phyloP scores from a whole-genome alignment of 2,888 invertebrate genomes.

The Cantharis rustica region DNA sequence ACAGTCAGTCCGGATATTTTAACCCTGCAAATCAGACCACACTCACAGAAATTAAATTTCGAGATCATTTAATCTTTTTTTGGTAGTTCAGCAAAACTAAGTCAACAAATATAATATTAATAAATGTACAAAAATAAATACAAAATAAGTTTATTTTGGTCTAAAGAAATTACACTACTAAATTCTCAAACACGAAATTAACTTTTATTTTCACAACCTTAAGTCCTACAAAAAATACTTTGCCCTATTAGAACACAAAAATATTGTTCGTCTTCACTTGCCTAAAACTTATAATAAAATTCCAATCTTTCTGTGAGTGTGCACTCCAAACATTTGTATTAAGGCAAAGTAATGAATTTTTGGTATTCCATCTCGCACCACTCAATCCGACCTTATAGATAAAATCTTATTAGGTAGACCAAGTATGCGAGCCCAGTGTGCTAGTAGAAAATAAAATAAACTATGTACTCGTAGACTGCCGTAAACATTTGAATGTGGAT shows the following conservation, averaged over 20 bases:
- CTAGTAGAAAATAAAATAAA: slow-evolving; percentile 55
- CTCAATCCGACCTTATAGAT: slow-evolving; percentile 27
- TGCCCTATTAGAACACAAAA: not conserved
- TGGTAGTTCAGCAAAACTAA: not conserved
- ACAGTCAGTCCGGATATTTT: not conserved
- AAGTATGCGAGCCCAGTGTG: slow-evolving; percentile 44
- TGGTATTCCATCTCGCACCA: slow-evolving; percentile 24
- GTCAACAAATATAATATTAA: not conserved
- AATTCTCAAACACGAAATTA: not conserved
- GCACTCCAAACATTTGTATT: not conserved
- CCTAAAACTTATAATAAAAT: not conserved
- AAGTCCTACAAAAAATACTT: not conserved
- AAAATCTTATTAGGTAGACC: slow-evolving; percentile 36
- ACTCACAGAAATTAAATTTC: not conserved
- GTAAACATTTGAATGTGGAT: slow-evolving; percentile 70
- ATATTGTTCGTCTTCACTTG: not conserved
- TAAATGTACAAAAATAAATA: not conserved
- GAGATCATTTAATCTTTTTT: not conserved
- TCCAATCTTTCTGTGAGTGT: not conserved
- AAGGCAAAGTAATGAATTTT: slow-evolving; percentile 11
- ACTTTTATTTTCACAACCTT: not conserved
- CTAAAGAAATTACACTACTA: not conserved
- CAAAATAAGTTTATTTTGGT: not conserved
- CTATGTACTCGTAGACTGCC: slow-evolving; percentile 56
- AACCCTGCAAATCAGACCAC: not conserved